phyloP scores from a whole-genome alignment of 2,113 vertebrate genomes.

The Tricholaema leucomelas region DNA sequence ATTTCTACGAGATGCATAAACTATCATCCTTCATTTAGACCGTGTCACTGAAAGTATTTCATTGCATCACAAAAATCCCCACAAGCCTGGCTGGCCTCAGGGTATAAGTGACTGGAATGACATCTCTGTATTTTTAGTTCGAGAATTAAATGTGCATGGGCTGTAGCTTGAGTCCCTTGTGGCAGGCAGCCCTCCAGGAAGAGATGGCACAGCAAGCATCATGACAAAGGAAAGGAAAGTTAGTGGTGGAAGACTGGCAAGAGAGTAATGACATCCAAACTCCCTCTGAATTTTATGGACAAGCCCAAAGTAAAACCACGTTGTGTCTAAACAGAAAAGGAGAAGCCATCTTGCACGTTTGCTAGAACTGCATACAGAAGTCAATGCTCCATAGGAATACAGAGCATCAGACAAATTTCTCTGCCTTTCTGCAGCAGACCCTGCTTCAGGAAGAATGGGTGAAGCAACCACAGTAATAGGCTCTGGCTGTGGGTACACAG shows the following conservation, averaged over 20 bases:
- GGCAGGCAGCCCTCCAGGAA: neutral
- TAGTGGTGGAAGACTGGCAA: neutral
- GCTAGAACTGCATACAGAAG: neutral
- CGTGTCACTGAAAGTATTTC: constrained; percentile 49
- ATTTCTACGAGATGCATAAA: constrained; percentile 21
- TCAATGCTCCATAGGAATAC: neutral
- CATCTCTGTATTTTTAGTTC: constrained; percentile 55
- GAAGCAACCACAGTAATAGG: neutral
- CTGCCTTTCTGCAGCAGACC: neutral
- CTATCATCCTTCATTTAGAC: constrained; percentile 33
- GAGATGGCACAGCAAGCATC: neutral
- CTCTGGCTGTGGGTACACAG: neutral
- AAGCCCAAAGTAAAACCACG: neutral
- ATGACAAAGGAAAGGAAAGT: neutral
- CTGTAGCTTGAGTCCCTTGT: constrained; percentile 3
- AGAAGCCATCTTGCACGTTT: neutral
- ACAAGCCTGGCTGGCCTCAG: constrained; percentile 34
- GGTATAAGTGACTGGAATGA: constrained; percentile 55
- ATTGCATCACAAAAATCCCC: constrained; percentile 41
- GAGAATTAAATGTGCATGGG: constrained; percentile 37
- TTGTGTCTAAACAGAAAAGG: neutral
- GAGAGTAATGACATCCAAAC: neutral
- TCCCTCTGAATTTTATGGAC: neutral
- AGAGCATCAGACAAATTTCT: neutral
- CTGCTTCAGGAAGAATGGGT: neutral